Percentiles rank a stretch among this genome's conserved stretches.
phyloP scores from a whole-genome alignment of 2,113 vertebrate species.

The Leptobrachium ailaonicum region DNA sequence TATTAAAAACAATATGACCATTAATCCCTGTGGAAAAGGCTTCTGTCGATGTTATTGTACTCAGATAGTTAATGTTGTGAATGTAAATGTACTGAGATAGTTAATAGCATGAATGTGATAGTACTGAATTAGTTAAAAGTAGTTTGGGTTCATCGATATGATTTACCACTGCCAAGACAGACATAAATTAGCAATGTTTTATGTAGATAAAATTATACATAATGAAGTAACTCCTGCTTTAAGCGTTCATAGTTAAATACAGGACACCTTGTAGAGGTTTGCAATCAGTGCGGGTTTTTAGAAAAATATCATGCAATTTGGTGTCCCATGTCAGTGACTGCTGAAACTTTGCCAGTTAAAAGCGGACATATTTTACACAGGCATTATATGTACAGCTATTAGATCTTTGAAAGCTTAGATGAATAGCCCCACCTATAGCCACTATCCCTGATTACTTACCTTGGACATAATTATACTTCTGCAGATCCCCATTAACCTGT shows the following conservation, averaged over 20 bases:
- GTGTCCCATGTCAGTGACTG: conserved; percentile 4
- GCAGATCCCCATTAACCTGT: conserved; percentile 78
- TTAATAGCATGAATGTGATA: no score
- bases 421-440: conserved; percentile 69
- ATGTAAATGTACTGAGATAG: no score
- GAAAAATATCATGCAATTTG: conserved; percentile 22
- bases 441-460: conserved; percentile 69
- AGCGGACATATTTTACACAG: conserved; percentile 62
- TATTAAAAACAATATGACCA: no score
- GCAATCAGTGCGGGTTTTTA: conserved; percentile 1
- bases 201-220: conserved; percentile 41
- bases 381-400: conserved; percentile 76
- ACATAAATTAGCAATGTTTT: no score
- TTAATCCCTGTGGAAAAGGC: no score
- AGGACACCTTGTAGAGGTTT: conserved; percentile 15
- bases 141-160: no score
- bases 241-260: conserved; percentile 67
- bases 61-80: no score
- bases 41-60: no score
- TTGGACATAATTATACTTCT: conserved; percentile 79
- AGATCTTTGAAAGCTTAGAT: conserved; percentile 81
- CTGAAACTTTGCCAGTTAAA: conserved; percentile 27
- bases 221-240: neutral
- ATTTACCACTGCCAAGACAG: no score
- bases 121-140: no score